Conservation (phyloP, 2,797 vertebrate species). For the Otolemur crassicaudatus region DNA sequence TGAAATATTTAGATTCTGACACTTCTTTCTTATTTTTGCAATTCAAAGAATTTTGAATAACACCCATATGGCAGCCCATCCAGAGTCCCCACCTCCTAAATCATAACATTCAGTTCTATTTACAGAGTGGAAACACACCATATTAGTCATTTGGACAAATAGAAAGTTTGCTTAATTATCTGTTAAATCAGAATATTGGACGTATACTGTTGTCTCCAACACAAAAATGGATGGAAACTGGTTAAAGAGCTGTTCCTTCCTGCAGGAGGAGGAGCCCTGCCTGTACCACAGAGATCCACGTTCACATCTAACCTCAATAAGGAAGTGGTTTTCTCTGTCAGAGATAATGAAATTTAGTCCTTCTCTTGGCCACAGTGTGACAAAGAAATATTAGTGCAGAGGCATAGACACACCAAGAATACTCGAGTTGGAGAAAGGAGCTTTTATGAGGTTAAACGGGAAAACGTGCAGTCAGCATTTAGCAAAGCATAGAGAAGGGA, state of each 20-base stretch:
- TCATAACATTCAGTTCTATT: neutral
- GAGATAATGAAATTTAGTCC: conserved; percentile 62
- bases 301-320: conserved; percentile 62
- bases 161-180: neutral
- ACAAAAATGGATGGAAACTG: neutral
- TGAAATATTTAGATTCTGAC: neutral
- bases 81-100: neutral
- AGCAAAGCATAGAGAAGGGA: neutral
- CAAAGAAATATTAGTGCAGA: conserved; percentile 57
- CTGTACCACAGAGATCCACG: neutral
- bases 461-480: conserved; percentile 48
- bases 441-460: conserved; percentile 48
- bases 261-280: neutral
- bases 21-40: neutral
- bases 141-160: neutral
- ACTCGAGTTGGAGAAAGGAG: conserved; percentile 29
- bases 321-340: conserved; percentile 42
- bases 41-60: neutral
- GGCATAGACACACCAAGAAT: neutral
- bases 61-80: neutral
- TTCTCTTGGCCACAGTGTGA: neutral
- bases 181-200: neutral
- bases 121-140: neutral
- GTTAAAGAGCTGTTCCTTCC: conserved; percentile 14
- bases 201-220: too few relatives aligned